Base-by-base conservation (phyloP, 1,140 invertebrate species). In the Rhynchophorus ferrugineus region DNA sequence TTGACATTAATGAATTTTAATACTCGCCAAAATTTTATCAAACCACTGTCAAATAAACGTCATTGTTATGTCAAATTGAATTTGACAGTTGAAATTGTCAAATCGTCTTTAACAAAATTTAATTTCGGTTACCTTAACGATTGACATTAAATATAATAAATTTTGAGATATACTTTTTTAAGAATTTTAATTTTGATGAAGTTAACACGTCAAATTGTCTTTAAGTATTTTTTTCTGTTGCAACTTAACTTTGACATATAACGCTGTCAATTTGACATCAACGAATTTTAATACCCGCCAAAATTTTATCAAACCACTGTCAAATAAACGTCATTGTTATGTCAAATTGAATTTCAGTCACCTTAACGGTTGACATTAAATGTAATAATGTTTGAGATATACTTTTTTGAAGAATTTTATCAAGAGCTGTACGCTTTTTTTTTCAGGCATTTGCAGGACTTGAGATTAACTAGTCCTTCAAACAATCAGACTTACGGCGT, bases 401-500 rank as follows among this genome's bases (percentile, higher is more conserved):
- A 29, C 39, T 42, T 42, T 19, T 37, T 37, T 37, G 5, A 7
- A 8, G 6, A 8, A 6, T 37, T 14, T 22, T 22, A 22, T 17
- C 24, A 6, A 2, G n/a, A n/a, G n/a, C n/a, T n/a, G n/a, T n/a
- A n/a, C n/a, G n/a, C 17, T 14, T 18, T 3, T 41, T 16, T 43
- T 49, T 45, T 3, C 14, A 55, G 53, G 9, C 44, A 55, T 29
- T n/a, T 47, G 17, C 19, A 55, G 20, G 29, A 55, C 38, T 39
- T 55, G n/a, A 37, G 39, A 55, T 14, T 49, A 24, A 3, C 21
- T 7, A 3, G 3, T 8, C 19, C 29, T 9, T 13, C 6, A 9
- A 14, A 19, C 11, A 22, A 38, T 14, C 2, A 20, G 19, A 33
- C 11, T 8, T 44, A 44, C 11, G 53, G 53, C 29, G 44, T 77